phyloP scores from a whole-genome alignment of 2,797 vertebrate genomes.

The Atherinosoma microstoma region DNA sequence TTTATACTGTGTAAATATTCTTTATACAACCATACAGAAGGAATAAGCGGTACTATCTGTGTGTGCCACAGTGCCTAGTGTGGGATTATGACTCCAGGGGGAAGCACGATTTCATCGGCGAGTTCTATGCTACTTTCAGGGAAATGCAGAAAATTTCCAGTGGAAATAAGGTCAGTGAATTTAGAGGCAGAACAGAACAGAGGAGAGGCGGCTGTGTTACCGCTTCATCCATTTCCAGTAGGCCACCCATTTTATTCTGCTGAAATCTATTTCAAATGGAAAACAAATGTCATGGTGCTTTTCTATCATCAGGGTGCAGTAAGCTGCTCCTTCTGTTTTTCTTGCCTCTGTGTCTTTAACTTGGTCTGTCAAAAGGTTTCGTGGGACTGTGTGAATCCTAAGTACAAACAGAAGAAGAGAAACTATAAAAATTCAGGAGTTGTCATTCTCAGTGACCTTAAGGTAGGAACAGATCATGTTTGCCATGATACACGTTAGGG shows the following conservation, averaged over 20 bases:
- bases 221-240: constrained; percentile 53
- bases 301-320: constrained; percentile 23
- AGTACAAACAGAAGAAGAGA: constrained; percentile 95
- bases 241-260: constrained; percentile 39
- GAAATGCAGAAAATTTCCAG: constrained; percentile 93
- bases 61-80: constrained; percentile 87
- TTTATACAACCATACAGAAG: not conserved
- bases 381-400: constrained; percentile 96
- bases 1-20: not conserved
- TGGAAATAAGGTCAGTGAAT: constrained; percentile 88
- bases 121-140: constrained; percentile 93
- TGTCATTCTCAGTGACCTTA: constrained; percentile 91
- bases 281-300: constrained; percentile 43
- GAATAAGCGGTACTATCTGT: constrained; percentile 44
- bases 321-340: constrained; percentile 29
- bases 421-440: constrained; percentile 96
- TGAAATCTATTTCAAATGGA: constrained; percentile 41
- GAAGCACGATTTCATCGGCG: constrained; percentile 97
- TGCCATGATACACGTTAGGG: not conserved
- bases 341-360: constrained; percentile 18
- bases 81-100: constrained; percentile 96
- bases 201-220: constrained; percentile 41
- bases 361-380: constrained; percentile 83
- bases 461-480: constrained; percentile 79
- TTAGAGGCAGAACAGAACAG: constrained; percentile 35